Percentiles rank a stretch among this genome's conserved stretches.
Evolutionary conservation across 2,888 invertebrate genomes (phyloP).

Genomic region (Yponomeuta sedellus): DNA sequence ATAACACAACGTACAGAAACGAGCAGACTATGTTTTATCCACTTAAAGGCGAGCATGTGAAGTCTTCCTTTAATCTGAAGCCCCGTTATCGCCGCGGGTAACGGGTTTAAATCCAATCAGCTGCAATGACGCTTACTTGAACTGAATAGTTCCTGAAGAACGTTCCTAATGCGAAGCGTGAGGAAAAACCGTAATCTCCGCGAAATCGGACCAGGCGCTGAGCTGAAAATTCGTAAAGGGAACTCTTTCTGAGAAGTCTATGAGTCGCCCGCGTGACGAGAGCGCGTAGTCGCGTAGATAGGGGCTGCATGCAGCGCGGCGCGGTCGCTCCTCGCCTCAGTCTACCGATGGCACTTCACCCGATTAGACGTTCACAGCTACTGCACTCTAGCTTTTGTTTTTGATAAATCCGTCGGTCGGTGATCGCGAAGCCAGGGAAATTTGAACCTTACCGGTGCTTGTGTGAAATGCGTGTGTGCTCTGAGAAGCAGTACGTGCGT

Average conservation of each 20-base stretch:
- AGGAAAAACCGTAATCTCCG: not conserved
- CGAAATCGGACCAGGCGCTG: not conserved
- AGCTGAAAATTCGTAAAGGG: constrained; percentile 14
- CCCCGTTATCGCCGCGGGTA: constrained; percentile 13
- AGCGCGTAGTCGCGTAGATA: constrained; percentile 4
- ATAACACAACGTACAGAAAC: not conserved
- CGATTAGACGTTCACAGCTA: constrained; percentile 10
- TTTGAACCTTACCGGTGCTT: constrained; percentile 13
- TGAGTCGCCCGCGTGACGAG: constrained; percentile 26
- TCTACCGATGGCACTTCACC: not conserved
- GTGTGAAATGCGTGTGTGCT: constrained; percentile 67
- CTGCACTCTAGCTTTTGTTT: not conserved
- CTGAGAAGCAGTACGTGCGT: constrained; percentile 61
- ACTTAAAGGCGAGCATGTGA: constrained; percentile 7
- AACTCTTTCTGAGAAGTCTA: constrained; percentile 45
- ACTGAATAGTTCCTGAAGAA: not conserved
- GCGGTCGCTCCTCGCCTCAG: constrained; percentile 9
- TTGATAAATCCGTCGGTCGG: not conserved
- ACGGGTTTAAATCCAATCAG: constrained; percentile 21
- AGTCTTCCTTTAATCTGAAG: constrained; percentile 19
- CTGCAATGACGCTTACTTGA: not conserved
- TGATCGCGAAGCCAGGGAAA: not conserved
- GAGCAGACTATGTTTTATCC: constrained; percentile 4
- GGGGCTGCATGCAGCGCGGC: constrained; percentile 7
- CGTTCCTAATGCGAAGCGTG: not conserved